Conservation (phyloP, 2,888 invertebrate genomes). For the Schizotus pectinicornis region DNA sequence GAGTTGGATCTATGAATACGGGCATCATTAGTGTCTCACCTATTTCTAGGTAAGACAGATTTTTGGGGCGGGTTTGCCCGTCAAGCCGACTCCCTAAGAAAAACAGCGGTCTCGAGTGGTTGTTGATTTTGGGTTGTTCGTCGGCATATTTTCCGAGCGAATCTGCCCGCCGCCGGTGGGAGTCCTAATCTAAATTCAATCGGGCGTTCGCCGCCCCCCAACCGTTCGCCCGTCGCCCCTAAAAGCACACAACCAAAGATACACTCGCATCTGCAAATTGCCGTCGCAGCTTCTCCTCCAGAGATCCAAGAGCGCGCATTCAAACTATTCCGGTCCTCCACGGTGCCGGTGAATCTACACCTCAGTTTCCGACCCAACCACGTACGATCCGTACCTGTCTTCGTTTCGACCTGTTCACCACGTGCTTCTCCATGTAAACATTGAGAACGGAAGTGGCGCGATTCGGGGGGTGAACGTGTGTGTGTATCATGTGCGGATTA, state of each 20-base stretch:
- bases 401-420: slow-evolving; percentile 38
- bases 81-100: background rate
- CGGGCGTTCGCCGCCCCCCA: too few species aligned
- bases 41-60: too few species aligned
- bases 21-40: too few species aligned
- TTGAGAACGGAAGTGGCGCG: background rate
- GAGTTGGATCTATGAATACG: too few species aligned
- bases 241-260: slow-evolving; percentile 7
- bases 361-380: slow-evolving; percentile 49
- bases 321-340: slow-evolving; percentile 44
- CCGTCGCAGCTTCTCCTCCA: slow-evolving; percentile 4
- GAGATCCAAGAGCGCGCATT: slow-evolving; percentile 39
- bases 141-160: too few species aligned
- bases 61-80: background rate
- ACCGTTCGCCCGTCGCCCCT: background rate
- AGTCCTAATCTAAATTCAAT: too few species aligned
- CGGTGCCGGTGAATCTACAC: slow-evolving; percentile 28
- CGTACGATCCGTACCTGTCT: slow-evolving; percentile 44
- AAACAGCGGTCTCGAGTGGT: background rate
- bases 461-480: background rate
- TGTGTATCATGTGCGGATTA: slow-evolving; percentile 19
- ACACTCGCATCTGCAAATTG: slow-evolving; percentile 10
- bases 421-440: slow-evolving; percentile 38
- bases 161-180: too few species aligned
- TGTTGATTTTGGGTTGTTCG: background rate